These are phyloP conservation scores for Recurvirostra avosetta DNA, from an alignment of 2,113 vertebrate species.

Conservation along the genomic window DNA sequence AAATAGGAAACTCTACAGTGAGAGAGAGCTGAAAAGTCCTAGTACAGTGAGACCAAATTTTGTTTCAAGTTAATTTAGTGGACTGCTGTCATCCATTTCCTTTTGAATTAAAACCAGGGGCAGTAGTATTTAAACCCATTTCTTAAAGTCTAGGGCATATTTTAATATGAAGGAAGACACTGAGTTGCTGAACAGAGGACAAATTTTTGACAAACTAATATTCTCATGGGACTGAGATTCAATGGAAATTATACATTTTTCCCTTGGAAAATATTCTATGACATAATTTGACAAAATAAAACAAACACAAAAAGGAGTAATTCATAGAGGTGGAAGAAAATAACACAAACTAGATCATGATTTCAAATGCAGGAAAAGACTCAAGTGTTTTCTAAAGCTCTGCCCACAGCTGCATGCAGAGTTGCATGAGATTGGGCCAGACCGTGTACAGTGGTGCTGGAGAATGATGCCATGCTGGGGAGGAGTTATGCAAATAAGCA, in stretches of 20 bases:
- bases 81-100: neutral
- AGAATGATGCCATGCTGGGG: neutral
- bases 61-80: conserved; percentile 50
- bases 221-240: neutral
- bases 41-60: conserved; percentile 13
- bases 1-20: neutral
- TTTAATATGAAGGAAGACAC: neutral
- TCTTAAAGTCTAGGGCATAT: neutral
- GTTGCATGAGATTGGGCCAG: neutral
- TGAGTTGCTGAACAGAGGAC: neutral
- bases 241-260: neutral
- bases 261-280: neutral
- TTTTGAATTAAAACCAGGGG: conserved; percentile 11
- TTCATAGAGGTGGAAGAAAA: neutral
- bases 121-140: conserved; percentile 9
- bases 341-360: neutral
- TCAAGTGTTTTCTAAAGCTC: neutral
- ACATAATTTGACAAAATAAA: neutral
- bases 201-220: conserved; percentile 1
- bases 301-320: neutral
- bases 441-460: rapidly evolving
- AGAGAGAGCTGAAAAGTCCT: neutral
- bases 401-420: neutral
- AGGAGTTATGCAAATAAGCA: neutral
- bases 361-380: neutral